Percentiles rank a stretch among this genome's conserved stretches.
phyloP scores from a whole-genome alignment of 92 coral and sea anemone genomes.

The Diadumene lineata region DNA sequence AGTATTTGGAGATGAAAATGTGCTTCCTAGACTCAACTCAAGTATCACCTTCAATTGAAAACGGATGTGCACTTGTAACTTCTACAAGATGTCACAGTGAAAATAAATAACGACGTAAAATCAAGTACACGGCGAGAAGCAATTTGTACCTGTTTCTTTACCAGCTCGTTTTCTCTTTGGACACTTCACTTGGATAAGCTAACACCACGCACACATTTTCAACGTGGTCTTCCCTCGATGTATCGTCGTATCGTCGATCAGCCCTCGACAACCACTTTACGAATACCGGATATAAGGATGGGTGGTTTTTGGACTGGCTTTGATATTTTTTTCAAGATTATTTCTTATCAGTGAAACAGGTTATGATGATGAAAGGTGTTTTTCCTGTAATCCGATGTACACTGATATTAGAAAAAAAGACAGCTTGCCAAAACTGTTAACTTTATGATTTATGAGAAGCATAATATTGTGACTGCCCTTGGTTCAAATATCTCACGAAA shows the following conservation, averaged over 20 bases:
- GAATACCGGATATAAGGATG: not conserved
- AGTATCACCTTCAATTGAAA: not conserved
- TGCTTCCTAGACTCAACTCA: no score
- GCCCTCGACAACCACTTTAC: not conserved
- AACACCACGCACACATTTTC: not conserved
- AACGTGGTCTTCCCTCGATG: slow-evolving; percentile 1
- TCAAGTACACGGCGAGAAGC: no score
- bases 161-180: not conserved
- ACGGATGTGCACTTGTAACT: not conserved
- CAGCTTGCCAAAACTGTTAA: not conserved
- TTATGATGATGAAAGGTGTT: not conserved
- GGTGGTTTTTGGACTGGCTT: not conserved
- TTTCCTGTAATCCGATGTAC: not conserved
- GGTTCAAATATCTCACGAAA: not conserved
- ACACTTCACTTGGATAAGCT: not conserved
- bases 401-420: not conserved
- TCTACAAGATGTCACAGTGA: not conserved
- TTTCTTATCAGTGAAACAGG: not conserved
- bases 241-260: not conserved
- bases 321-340: not conserved
- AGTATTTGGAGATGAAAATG: no score
- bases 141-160: not conserved
- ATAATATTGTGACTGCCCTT: slow-evolving; percentile 5
- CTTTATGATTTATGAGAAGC: slow-evolving; percentile 3
- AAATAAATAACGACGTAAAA: not conserved